phyloP scores from a whole-genome alignment of 2,797 vertebrate genomes.

The Buceros bicornis region DNA sequence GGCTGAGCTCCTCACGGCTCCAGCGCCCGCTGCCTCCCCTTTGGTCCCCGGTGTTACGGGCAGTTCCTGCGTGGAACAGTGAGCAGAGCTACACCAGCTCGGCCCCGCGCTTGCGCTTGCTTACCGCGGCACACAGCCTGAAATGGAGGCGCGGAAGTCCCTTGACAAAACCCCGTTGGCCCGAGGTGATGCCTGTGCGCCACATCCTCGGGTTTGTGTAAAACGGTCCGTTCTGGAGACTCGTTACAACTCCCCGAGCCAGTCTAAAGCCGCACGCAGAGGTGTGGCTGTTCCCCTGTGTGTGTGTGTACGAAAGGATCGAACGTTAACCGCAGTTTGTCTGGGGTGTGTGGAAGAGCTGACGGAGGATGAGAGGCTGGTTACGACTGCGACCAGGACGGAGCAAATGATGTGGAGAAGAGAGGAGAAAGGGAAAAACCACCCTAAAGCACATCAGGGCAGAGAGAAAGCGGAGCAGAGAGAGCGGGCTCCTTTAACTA shows the following conservation, averaged over 20 bases:
- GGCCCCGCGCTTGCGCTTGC: rapidly evolving
- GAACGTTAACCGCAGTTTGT: rapidly evolving
- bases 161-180: not conserved
- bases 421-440: not conserved
- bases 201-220: rapidly evolving
- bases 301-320: rapidly evolving
- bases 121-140: rapidly evolving
- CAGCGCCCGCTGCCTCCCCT: not conserved
- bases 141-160: not conserved
- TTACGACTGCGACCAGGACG: rapidly evolving
- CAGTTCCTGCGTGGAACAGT: too few relatives aligned
- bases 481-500: not conserved
- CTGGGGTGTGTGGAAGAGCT: rapidly evolving
- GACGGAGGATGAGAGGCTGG: not conserved
- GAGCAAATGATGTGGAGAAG: not conserved
- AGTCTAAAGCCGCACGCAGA: rapidly evolving
- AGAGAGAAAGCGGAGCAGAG: not conserved
- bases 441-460: not conserved
- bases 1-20: not conserved
- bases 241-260: not conserved
- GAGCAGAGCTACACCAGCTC: not conserved
- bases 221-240: rapidly evolving
- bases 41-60: not conserved
- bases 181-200: not conserved
- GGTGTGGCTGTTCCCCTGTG: rapidly evolving